phyloP scores from a whole-genome alignment of 2,113 vertebrate genomes.

The Anhinga rufa region DNA sequence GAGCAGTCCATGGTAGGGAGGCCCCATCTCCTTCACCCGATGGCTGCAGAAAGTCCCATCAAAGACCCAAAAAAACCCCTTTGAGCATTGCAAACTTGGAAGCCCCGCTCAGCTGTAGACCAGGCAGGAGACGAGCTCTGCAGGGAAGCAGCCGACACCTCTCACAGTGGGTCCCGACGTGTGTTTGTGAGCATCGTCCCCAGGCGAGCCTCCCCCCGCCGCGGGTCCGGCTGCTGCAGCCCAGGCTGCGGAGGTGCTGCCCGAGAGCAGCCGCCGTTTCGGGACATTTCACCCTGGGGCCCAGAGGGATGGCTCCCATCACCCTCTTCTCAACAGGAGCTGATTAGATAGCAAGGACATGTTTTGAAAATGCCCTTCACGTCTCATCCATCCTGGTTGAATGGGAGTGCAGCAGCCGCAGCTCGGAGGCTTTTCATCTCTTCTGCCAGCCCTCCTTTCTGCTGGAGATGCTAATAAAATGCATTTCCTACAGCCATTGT shows the following conservation, averaged over 20 bases:
- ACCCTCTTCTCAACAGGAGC: accelerated
- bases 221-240: neutral
- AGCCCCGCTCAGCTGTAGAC: neutral
- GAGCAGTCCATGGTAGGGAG: neutral
- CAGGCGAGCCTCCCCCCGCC: neutral
- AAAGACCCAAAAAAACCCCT: neutral
- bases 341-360: accelerated
- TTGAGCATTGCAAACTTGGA: neutral
- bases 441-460: neutral
- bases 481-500: neutral
- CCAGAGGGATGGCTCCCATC: neutral
- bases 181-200: neutral
- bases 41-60: neutral
- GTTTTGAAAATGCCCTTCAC: neutral
- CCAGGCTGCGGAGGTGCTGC: neutral
- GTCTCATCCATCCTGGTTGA: neutral
- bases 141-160: neutral
- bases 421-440: neutral
- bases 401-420: neutral
- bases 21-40: neutral
- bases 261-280: neutral
- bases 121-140: neutral
- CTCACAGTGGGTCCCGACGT: neutral
- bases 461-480: neutral
- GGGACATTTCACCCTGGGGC: neutral